phyloP scores from a whole-genome alignment of 2,888 invertebrate genomes.

The Poecilobothrus nobilitatus region DNA sequence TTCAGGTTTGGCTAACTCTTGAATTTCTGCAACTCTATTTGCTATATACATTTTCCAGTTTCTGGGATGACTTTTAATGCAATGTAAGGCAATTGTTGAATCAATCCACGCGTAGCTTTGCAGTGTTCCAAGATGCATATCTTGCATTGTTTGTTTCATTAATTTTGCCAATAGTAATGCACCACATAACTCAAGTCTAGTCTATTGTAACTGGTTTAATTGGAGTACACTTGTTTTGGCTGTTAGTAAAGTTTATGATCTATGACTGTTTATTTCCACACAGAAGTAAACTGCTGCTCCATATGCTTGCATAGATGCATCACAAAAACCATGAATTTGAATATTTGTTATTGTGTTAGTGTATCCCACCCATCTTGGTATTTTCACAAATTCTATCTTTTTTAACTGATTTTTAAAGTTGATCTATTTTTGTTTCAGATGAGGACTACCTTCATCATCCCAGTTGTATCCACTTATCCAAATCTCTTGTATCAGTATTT shows the following conservation, averaged over 20 bases:
- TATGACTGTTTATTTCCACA: not conserved
- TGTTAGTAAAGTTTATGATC: not conserved
- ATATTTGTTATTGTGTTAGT: not conserved
- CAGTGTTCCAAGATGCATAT: too few species aligned
- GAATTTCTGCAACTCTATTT: too few species aligned
- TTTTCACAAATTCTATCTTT: not conserved
- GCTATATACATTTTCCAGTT: too few species aligned
- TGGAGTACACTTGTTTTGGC: not conserved
- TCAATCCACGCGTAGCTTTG: too few species aligned
- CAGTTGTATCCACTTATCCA: not conserved
- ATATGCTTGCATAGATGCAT: not conserved
- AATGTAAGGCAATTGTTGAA: too few species aligned
- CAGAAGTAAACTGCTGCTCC: too few species aligned
- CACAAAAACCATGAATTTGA: conserved; percentile 1
- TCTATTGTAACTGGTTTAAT: not conserved
- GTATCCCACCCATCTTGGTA: not conserved
- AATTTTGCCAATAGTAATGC: not conserved
- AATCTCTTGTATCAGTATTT: not conserved
- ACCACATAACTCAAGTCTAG: too few species aligned
- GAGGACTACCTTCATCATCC: not conserved
- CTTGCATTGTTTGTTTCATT: too few species aligned
- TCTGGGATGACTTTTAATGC: too few species aligned
- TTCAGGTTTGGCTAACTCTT: too few species aligned
- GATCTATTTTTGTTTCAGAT: too few species aligned
- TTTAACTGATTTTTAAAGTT: not conserved